These are phyloP conservation scores for Orchesella flavescens DNA, from an alignment of 2,888 invertebrate species.

Conservation along the genomic window DNA sequence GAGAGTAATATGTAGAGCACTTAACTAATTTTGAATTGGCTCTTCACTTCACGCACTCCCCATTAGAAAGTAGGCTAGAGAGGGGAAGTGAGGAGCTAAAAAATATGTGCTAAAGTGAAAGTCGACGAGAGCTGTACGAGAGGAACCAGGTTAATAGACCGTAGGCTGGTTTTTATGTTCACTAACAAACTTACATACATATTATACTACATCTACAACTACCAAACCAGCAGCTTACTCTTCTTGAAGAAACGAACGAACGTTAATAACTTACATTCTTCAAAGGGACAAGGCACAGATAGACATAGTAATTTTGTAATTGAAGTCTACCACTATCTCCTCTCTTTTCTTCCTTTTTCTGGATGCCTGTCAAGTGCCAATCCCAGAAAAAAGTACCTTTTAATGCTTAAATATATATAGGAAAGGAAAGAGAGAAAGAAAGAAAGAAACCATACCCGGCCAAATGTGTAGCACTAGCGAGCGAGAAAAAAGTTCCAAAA, in stretches of 20 bases:
- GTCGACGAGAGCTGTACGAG: constrained; percentile 4
- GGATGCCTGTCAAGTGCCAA: constrained; percentile 57
- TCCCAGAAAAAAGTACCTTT: constrained; percentile 24
- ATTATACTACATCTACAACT: too few relatives aligned
- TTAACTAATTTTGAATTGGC: constrained; percentile 11
- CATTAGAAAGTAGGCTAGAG: constrained; percentile 3
- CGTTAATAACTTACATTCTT: neutral
- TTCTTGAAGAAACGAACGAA: neutral
- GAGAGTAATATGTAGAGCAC: neutral
- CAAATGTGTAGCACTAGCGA: too few relatives aligned
- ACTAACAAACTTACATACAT: neutral
- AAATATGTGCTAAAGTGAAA: constrained; percentile 9
- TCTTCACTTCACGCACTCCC: constrained; percentile 13
- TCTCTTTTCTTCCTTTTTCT: constrained; percentile 3
- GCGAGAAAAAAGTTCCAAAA: neutral
- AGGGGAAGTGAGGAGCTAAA: neutral
- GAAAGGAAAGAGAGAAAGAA: constrained; percentile 3
- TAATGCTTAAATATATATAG: neutral
- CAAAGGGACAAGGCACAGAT: neutral
- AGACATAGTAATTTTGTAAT: constrained; percentile 52
- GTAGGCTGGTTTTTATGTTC: neutral
- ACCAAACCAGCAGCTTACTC: neutral
- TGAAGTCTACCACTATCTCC: constrained; percentile 54
- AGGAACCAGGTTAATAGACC: constrained; percentile 38
- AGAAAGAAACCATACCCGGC: neutral